Evolutionary conservation across 2,113 vertebrate genomes (phyloP).

Genomic region (Hystrix cristata): DNA sequence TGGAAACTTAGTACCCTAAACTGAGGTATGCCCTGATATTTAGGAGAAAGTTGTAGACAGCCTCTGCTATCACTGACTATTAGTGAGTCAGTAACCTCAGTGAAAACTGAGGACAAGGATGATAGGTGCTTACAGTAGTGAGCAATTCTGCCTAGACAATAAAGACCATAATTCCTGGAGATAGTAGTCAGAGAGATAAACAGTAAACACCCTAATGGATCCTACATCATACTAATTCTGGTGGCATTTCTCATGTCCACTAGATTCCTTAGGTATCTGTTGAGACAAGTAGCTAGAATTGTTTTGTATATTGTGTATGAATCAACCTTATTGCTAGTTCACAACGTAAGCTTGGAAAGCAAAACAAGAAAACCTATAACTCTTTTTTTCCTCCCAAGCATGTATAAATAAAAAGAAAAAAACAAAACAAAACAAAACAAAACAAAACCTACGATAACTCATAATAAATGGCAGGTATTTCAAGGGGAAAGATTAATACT

Average conservation of each 20-base stretch:
- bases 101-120: not conserved
- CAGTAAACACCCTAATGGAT: not conserved
- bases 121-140: not conserved
- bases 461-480: conserved; percentile 10
- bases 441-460: not conserved
- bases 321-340: not conserved
- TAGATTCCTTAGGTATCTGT: not conserved
- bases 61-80: not conserved
- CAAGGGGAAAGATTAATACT: not conserved
- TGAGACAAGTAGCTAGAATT: not conserved
- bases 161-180: not conserved
- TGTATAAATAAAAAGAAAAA: not conserved
- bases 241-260: not conserved
- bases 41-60: not conserved
- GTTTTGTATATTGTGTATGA: not conserved
- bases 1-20: not conserved
- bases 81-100: not conserved
- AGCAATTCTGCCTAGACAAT: not conserved
- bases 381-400: not conserved
- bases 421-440: too few relatives aligned
- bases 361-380: not conserved
- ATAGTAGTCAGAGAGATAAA: not conserved
- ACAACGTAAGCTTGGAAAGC: not conserved
- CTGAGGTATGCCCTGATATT: not conserved
- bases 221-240: not conserved